A percentile compares a stretch with the other conserved stretches of the same genome.
These are phyloP conservation scores for Eubasilissa regina DNA, from an alignment of 1,140 invertebrate genomes.

Conservation along the genomic window DNA sequence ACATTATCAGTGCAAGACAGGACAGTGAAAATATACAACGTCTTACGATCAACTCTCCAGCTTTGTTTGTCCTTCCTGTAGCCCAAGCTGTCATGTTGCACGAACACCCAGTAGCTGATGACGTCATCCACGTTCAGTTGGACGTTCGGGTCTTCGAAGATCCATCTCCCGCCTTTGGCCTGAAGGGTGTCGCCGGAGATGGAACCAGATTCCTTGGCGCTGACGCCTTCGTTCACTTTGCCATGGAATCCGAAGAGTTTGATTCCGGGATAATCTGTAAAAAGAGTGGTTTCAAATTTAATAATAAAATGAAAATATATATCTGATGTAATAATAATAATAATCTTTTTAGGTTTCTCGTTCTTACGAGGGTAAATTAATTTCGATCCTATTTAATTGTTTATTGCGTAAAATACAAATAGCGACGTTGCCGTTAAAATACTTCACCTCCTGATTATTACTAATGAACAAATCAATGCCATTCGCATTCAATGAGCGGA, in stretches of 20 bases:
- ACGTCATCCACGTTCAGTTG: constrained; percentile 60
- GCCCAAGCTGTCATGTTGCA: constrained; percentile 62
- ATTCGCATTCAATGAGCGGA: too few species aligned
- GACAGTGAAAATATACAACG: too few species aligned
- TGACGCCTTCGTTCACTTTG: constrained; percentile 60
- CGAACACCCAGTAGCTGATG: constrained; percentile 64
- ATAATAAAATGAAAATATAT: too few species aligned
- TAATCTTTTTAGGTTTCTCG: too few species aligned
- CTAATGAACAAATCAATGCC: too few species aligned
- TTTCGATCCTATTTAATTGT: too few species aligned
- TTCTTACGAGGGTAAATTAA: too few species aligned
- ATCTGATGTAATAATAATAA: too few species aligned
- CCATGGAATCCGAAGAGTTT: constrained; percentile 63
- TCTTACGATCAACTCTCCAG: constrained; percentile 61
- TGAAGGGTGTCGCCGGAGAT: constrained; percentile 59
- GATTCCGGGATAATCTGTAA: constrained; percentile 61
- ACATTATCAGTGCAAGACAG: too few species aligned
- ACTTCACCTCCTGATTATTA: too few species aligned
- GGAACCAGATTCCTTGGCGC: constrained; percentile 59
- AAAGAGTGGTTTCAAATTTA: constrained; percentile 21
- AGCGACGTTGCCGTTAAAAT: too few species aligned
- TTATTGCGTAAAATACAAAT: too few species aligned
- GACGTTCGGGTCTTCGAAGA: constrained; percentile 57
- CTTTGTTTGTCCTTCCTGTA: constrained; percentile 60
- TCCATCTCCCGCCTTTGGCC: constrained; percentile 60